Conservation (phyloP, 1,140 invertebrate genomes). For the Periplaneta americana region DNA sequence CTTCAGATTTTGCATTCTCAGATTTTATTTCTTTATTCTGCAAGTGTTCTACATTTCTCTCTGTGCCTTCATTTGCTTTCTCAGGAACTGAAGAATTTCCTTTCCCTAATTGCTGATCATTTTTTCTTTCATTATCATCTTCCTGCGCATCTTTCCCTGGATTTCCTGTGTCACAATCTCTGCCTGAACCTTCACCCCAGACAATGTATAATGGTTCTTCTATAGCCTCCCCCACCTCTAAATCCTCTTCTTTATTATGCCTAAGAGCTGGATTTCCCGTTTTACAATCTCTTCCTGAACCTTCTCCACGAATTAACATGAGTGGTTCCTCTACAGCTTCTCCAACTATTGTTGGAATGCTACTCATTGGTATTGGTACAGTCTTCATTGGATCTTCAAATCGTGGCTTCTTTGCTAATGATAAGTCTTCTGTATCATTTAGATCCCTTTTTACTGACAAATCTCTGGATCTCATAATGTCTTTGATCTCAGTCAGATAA, state of each 20-base stretch:
- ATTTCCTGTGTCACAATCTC: constrained; percentile 63
- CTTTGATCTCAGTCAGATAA: neutral
- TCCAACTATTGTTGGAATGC: constrained; percentile 6
- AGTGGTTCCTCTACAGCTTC: constrained; percentile 56
- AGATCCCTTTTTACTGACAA: constrained; percentile 12
- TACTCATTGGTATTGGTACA: too few relatives aligned
- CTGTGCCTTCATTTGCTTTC: neutral
- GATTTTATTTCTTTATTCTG: neutral
- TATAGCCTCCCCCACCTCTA: constrained; percentile 30
- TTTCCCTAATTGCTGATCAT: neutral
- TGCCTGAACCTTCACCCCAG: constrained; percentile 64
- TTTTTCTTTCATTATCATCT: neutral
- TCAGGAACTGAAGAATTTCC: neutral
- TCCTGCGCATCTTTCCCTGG: constrained; percentile 20
- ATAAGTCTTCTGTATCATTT: constrained; percentile 19
- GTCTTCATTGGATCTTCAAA: constrained; percentile 28
- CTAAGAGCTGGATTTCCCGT: constrained; percentile 48
- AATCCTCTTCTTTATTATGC: neutral
- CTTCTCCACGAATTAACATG: constrained; percentile 64
- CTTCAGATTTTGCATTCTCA: neutral
- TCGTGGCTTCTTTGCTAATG: constrained; percentile 11
- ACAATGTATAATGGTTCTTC: constrained; percentile 66
- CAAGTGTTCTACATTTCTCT: neutral
- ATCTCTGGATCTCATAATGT: neutral
- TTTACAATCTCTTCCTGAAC: constrained; percentile 60